Percentiles rank a stretch among this genome's conserved stretches.
phyloP scores from a whole-genome alignment of 2,888 invertebrate genomes.

The Pterobdella sp. region DNA sequence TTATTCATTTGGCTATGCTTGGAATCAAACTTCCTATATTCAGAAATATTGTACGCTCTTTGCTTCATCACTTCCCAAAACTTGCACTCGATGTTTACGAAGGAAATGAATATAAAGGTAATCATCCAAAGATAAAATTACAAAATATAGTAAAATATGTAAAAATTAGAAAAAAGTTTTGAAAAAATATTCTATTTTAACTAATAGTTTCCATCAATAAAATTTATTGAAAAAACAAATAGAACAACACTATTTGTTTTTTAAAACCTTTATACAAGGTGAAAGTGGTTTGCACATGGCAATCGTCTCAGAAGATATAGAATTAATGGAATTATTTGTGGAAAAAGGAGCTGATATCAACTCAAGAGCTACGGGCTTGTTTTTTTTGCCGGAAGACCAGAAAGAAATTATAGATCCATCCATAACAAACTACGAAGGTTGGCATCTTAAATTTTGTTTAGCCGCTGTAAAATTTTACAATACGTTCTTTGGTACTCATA shows the following conservation, averaged over 20 bases:
- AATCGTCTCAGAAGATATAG: constrained; percentile 91
- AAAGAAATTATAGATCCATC: constrained; percentile 54
- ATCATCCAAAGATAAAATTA: no score
- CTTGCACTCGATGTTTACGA: constrained; percentile 87
- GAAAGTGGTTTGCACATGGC: constrained; percentile 90
- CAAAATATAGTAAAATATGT: no score
- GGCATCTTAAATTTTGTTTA: not conserved
- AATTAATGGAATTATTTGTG: constrained; percentile 82
- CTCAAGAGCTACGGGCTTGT: constrained; percentile 85
- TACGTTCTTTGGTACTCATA: no score
- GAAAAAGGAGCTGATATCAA: constrained; percentile 84
- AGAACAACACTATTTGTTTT: no score
- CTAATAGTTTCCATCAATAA: no score
- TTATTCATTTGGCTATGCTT: constrained; percentile 86
- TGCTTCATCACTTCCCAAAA: constrained; percentile 83
- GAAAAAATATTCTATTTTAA: no score
- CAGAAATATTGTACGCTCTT: constrained; percentile 73
- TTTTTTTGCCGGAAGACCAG: constrained; percentile 90
- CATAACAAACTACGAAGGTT: constrained; percentile 13
- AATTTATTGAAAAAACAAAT: no score
- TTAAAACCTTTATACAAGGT: no score
- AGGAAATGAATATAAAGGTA: constrained; percentile 90
- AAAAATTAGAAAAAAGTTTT: no score
- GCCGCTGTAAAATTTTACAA: not conserved
- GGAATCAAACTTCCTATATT: constrained; percentile 73